Conservation (phyloP, 2,888 invertebrate species). For the Stenodera caucasica region DNA sequence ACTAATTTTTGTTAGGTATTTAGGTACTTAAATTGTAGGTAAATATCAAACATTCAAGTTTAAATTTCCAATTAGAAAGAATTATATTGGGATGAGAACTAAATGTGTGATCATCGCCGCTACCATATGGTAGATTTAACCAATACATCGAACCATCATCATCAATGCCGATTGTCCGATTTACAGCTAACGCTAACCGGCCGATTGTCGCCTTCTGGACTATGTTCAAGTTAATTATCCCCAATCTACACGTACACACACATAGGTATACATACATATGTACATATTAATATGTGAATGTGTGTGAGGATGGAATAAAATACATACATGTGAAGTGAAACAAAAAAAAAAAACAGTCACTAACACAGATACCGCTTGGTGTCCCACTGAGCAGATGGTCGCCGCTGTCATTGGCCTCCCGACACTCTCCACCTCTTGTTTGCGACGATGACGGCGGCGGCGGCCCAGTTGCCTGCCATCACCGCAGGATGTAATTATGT, state of each 20-base stretch:
- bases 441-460: neutral
- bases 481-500: conserved; percentile 31
- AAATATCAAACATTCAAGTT: neutral
- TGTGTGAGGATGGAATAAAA: too few species aligned
- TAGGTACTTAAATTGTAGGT: too few species aligned
- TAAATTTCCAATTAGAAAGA: neutral
- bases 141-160: neutral
- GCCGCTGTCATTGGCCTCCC: conserved; percentile 28
- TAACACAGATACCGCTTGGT: conserved; percentile 8
- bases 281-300: neutral
- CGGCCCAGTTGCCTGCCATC: conserved; percentile 19
- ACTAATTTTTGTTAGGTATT: too few species aligned
- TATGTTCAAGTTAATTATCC: neutral
- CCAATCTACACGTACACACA: neutral
- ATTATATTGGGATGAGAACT: neutral
- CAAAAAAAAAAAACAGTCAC: neutral
- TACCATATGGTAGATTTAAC: neutral
- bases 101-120: neutral
- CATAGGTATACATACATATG: neutral
- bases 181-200: neutral
- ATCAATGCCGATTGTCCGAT: neutral
- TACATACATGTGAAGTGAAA: too few species aligned
- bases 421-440: conserved; percentile 13
- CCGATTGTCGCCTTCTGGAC: conserved; percentile 3
- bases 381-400: conserved; percentile 32